Conservation (phyloP, 2,797 vertebrate species). For the Melanotaenia maccullochi region DNA sequence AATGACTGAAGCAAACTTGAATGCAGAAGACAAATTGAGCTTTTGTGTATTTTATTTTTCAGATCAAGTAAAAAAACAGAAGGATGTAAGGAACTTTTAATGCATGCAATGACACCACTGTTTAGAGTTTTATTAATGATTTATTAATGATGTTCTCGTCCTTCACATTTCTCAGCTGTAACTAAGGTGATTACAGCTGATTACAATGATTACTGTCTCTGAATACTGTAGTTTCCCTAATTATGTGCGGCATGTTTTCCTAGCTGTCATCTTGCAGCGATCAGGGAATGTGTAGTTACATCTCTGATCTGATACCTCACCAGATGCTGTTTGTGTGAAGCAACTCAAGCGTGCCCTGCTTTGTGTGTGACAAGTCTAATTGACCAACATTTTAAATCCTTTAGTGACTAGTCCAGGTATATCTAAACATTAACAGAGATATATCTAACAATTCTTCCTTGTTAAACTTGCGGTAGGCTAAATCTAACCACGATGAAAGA, state of each 20-base stretch:
- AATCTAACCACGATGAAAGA: not conserved
- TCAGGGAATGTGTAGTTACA: not conserved
- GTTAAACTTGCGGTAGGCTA: not conserved
- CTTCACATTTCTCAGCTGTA: not conserved
- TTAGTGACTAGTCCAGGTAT: not conserved
- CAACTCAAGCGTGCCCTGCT: not conserved
- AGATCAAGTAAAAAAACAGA: not conserved
- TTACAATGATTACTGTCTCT: not conserved
- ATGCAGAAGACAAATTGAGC: not conserved
- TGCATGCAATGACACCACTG: not conserved
- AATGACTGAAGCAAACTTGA: not conserved
- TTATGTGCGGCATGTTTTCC: not conserved
- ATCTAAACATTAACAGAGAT: not conserved
- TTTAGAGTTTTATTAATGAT: not conserved
- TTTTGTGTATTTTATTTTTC: not conserved
- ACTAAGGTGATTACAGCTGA: not conserved
- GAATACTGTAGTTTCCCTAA: not conserved
- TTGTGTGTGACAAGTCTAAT: not conserved
- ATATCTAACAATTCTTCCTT: not conserved
- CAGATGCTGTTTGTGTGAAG: not conserved
- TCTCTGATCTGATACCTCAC: not conserved
- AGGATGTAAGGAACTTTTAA: not conserved
- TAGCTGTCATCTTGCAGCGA: not conserved
- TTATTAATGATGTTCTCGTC: not conserved
- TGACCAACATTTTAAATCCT: not conserved